Base-by-base conservation (phyloP, 2,888 invertebrate genomes). In the Orthosia gothica region DNA sequence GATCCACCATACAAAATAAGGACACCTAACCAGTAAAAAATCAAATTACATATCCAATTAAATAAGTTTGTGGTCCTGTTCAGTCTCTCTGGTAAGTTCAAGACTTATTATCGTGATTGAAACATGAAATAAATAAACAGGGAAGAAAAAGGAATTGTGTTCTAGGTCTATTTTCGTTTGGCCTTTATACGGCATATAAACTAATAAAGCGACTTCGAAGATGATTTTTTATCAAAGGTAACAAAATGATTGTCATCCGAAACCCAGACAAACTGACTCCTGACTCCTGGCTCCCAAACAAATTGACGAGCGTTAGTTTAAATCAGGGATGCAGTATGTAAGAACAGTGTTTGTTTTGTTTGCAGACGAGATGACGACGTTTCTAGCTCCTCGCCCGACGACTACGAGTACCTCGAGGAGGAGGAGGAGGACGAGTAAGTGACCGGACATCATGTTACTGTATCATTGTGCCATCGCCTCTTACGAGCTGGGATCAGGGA, bases 311-410 rank as follows among this genome's bases (percentile, higher is more conserved):
- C 12, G 12, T 5, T 58, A n/a, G 23, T 16, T 45, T 40, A 45
- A 45, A 32, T 32, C 12, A n/a, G 16, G 16, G 9, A n/a, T n/a
- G 52, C n/a, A 52, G 11, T 40, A 45, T 18, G 12, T 49, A 58
- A 52, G 15, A 72, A 54, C n/a, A 11, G 16, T 61, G 18, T 75
- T 71, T 79, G 20, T 67, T 73, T 84, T 79, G 26, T 70, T 89
- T 84, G 3, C 86, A 93, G 94, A 77, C 77, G 94, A 94, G 84
- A 91, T 89, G 55, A 82, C 79, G 86, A 89, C 89, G 86, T 69
- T 72, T 73, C 85, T 45, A 26, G 26, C 74, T 74, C 80, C 74
- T 72, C 87, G 20, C 73, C 79, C 78, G 75, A 68, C 70, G 87
- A 88, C 86, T 45, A 77, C 88, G 90, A 88, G 87, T 89, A 88